phyloP scores from a whole-genome alignment of 2,797 vertebrate species.

The Alauda arvensis region DNA sequence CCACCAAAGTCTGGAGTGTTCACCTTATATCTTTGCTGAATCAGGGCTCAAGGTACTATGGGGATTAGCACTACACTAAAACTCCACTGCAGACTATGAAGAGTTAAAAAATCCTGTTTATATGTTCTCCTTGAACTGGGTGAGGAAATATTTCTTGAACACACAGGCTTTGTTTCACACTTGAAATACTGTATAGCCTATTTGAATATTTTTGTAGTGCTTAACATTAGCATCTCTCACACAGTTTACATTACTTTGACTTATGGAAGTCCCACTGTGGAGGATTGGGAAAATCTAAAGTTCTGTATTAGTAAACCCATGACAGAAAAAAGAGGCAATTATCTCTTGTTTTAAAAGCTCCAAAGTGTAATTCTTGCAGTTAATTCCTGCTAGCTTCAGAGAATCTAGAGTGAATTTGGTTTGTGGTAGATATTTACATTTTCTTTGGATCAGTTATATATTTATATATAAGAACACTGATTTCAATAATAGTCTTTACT shows the following conservation, averaged over 20 bases:
- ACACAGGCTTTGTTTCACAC: constrained; percentile 42
- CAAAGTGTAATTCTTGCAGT: constrained; percentile 39
- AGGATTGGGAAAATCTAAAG: constrained; percentile 27
- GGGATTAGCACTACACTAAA: neutral
- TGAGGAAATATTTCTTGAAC: constrained; percentile 42
- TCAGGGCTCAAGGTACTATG: neutral
- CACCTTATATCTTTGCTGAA: neutral
- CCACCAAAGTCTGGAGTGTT: neutral
- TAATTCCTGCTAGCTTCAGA: constrained; percentile 46
- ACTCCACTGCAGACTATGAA: neutral
- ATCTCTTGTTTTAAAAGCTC: constrained; percentile 46
- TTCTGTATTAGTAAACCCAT: constrained; percentile 35
- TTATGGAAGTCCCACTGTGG: constrained; percentile 53
- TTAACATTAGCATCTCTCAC: constrained; percentile 48
- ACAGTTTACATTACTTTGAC: constrained; percentile 55
- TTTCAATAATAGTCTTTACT: constrained; percentile 13
- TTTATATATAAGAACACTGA: constrained; percentile 12
- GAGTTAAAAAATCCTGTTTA: constrained; percentile 32
- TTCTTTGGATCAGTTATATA: constrained; percentile 6
- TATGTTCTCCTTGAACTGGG: neutral
- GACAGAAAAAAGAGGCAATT: constrained; percentile 51
- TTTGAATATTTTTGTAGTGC: constrained; percentile 44
- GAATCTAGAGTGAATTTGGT: constrained; percentile 21
- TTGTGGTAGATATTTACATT: constrained; percentile 34
- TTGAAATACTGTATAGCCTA: constrained; percentile 47